Evolutionary conservation across 2,797 vertebrate genomes (phyloP).

Genomic region (Sebastes oblongus): DNA sequence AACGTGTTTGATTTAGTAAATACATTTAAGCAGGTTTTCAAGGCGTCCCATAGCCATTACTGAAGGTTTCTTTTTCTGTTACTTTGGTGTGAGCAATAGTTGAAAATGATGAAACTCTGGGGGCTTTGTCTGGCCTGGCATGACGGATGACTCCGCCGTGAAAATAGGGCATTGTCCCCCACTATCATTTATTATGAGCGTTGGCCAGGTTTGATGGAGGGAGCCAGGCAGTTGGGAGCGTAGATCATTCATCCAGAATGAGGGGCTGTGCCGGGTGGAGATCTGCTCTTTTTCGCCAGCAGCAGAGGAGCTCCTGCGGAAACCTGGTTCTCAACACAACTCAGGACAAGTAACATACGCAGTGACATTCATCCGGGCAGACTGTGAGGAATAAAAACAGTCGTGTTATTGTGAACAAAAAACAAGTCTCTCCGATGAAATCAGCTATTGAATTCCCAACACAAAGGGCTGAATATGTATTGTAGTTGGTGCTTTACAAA

Average conservation of each 20-base stretch:
- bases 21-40: conserved; percentile 47
- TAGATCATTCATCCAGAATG: conserved; percentile 83
- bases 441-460: background rate
- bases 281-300: conserved; percentile 37
- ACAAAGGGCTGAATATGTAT: background rate
- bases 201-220: conserved; percentile 84
- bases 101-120: conserved; percentile 82
- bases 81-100: conserved; percentile 75
- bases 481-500: background rate
- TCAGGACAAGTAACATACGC: background rate
- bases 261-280: conserved; percentile 57
- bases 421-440: background rate
- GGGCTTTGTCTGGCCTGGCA: conserved; percentile 79
- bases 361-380: conserved; percentile 1
- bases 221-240: conserved; percentile 70
- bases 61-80: conserved; percentile 69
- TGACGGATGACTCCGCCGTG: conserved; percentile 82
- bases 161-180: conserved; percentile 86
- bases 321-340: conserved; percentile 13
- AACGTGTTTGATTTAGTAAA: conserved; percentile 51
- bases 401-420: background rate
- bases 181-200: conserved; percentile 85
- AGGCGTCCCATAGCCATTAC: conserved; percentile 54
- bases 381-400: background rate
- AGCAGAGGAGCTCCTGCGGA: conserved; percentile 21